Evolutionary conservation across 2,888 invertebrate species (phyloP), one percentile per base, ranked within the genome.

Genomic region (Branchipolynoe longqiensis): DNA sequence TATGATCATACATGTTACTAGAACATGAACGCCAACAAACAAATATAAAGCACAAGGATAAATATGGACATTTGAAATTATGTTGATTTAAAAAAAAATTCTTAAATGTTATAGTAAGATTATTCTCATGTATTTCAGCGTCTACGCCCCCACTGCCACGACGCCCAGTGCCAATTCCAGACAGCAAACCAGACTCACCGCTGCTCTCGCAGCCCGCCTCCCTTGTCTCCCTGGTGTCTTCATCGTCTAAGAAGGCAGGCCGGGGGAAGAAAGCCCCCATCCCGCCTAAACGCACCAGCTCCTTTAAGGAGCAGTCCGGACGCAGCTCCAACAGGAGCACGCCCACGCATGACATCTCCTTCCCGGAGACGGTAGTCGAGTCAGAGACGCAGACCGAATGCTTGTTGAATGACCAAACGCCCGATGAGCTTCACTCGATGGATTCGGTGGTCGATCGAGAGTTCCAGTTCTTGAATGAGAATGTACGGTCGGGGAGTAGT

Each of bases 261-360:
- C 56, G 78, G 0, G 40, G 48, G 6, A 98, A 98, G 94, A 97
- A 97, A 92, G 98, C 98, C 40, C 99, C 99, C 69, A 97, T 98
- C 31, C 98, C 98, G 87, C 98, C 98, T 48, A 98, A 98, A 94
- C 95, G 98, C 90, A 98, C 98, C 89, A 97, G 97, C 94, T 97
- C 97, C 83, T 97, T 97, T 95, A 90, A 90, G 62, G 91, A 91
- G 18, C 86, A 81, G 33, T 81, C 69, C 0, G 69, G 69, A 31
- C 69, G 41, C 4, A 40, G 41, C 54, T 74, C 62, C 36, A 74
- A 59, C 41, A 25, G 84, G n/a, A 82, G 85, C 58, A 56, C 78
- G 2, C 78, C 78, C 25, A 73, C 56, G 3, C 64, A 69, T 31
- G 84, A 84, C 59, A 74, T 84, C 58, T 56, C 74, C 62, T 84